These are phyloP conservation scores for Artemisiospiza belli DNA, from an alignment of 2,113 vertebrate genomes.

Conservation along the genomic window DNA sequence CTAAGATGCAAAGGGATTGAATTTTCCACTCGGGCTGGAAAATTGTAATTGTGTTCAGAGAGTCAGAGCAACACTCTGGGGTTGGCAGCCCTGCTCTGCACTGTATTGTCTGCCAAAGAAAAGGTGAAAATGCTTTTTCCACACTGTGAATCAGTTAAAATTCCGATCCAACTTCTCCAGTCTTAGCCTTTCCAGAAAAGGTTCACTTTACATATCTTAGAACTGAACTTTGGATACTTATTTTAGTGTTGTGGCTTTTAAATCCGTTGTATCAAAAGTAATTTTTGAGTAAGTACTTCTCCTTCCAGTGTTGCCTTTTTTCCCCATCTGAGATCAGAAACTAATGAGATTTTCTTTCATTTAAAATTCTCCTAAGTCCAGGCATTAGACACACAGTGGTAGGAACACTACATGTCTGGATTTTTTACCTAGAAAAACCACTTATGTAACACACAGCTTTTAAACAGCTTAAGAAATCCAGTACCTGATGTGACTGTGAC, in stretches of 20 bases:
- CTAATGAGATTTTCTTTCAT: neutral
- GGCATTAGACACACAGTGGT: neutral
- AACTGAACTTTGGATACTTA: neutral
- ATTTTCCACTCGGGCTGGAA: neutral
- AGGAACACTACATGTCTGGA: neutral
- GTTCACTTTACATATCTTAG: neutral
- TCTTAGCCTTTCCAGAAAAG: neutral
- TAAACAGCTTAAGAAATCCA: slow-evolving; percentile 16
- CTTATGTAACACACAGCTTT: neutral
- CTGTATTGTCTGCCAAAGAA: neutral
- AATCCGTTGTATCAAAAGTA: neutral
- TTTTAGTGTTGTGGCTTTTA: neutral
- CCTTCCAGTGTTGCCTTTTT: neutral
- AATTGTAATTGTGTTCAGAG: neutral
- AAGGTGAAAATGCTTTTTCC: neutral
- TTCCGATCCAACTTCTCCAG: neutral
- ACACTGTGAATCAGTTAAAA: neutral
- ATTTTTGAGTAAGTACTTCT: neutral
- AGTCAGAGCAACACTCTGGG: neutral
- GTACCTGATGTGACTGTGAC: neutral
- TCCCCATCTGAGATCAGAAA: neutral
- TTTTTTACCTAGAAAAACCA: neutral
- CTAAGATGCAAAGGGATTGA: neutral
- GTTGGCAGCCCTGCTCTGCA: accelerated
- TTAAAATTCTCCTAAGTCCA: neutral